Evolutionary conservation across 2,797 vertebrate genomes (phyloP).

Genomic region (Alauda arvensis): DNA sequence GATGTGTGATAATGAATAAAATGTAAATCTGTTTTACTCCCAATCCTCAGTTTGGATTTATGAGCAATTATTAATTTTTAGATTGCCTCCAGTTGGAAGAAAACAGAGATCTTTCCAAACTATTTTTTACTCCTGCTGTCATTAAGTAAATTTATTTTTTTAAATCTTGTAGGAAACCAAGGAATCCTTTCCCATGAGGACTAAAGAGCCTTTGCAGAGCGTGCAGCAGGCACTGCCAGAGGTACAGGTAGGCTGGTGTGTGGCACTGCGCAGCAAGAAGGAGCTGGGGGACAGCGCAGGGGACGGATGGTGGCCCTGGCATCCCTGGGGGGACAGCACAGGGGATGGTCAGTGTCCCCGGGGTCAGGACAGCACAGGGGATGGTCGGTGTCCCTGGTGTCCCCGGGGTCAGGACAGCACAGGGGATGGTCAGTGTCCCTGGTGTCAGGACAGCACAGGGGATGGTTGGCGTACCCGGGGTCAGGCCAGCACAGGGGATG

Average conservation of each 20-base stretch:
- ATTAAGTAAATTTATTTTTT: not conserved
- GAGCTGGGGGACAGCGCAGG: not conserved
- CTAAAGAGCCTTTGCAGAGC: not conserved
- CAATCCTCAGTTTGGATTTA: conserved; percentile 39
- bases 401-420: not conserved
- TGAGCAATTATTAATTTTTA: conserved; percentile 28
- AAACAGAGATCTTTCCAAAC: conserved; percentile 3
- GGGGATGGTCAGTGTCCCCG: not conserved
- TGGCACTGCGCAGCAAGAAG: fast-evolving
- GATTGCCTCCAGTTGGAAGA: conserved; percentile 9
- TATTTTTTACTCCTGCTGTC: not conserved
- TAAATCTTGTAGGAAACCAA: not conserved
- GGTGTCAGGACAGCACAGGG: fast-evolving
- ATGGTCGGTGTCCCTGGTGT: fast-evolving
- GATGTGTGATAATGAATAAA: conserved; percentile 52
- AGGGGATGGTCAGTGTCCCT: not conserved
- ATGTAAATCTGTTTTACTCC: conserved; percentile 31
- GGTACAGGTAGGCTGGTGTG: not conserved
- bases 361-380: not conserved
- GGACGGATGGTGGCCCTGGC: not conserved
- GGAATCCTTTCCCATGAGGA: not conserved
- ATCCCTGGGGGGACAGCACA: not conserved
- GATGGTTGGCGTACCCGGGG: fast-evolving
- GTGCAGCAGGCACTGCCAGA: not conserved
- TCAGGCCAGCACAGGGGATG: not conserved